Base-by-base conservation (phyloP, 2,113 vertebrate species). In the Pongo pygmaeus region DNA sequence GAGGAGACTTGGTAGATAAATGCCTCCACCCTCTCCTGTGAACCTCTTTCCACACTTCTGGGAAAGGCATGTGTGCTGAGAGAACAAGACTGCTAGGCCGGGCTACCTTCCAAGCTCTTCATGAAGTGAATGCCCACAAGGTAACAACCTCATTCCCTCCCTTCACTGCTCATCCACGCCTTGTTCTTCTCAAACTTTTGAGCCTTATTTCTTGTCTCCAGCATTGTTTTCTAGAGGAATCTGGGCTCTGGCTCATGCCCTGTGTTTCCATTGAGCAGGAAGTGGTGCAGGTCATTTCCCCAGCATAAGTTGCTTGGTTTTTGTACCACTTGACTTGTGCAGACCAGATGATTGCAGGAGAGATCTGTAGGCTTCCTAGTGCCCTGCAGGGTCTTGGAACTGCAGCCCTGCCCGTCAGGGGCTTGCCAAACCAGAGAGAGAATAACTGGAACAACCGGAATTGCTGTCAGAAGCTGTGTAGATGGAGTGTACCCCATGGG, bases 121-220 rank as follows among this genome's bases (percentile, higher is more conserved):
- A 3, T 16, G 57, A 30, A 61, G 40, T 9, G 16, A 38, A 35
- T 0, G 0, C 75, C 59, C 48, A 27, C 89, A 8, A 8, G 38
- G 18, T 6, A 9, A 52, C 25, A 11, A 48, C 48, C 59, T 46
- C 16, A 27, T 25, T n/a, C 50, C 9, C 20, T 57, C 52, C 61
- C 13, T 0, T 38, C 1, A 14, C 14, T 1, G 0, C 40, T 32
- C 18, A 11, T 17, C 25, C 3, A 4, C 6, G 38, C 35, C 20
- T 23, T 30, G 27, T 3, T 35, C 55, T 61, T 91, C 87, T 88
- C 48, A 25, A 40, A 64, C n/a, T 5, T 10, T 18, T n/a, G 11
- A 14, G 6, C 20, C 77, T 52, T 18, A 5, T 20, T 57, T 11
- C 52, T 48, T 57, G 52, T 20, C 8, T 69, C 38, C 17, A 6